Evolutionary conservation across 2,888 invertebrate species (phyloP), one percentile per base, ranked within the genome.

Genomic region (Drosophila pegasa): DNA sequence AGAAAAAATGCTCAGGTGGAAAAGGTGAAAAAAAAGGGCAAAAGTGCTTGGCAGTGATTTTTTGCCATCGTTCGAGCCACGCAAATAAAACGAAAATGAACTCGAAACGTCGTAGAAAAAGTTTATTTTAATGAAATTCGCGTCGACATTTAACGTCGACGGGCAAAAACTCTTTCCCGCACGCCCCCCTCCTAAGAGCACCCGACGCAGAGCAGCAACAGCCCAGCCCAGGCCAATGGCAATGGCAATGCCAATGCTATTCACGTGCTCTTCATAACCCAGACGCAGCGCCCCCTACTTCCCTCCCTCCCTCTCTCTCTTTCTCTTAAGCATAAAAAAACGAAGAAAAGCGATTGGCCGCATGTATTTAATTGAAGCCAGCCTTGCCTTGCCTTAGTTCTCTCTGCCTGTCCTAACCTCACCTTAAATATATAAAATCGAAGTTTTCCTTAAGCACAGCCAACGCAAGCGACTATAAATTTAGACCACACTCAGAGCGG

Each of bases 111-210:
- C 82, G 81, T 78, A 71, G 87, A 84, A 84, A 87, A 84, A 88
- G 87, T 84, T 88, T 88, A 80, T 84, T 84, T 84, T 84, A 84
- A 84, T 84, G 83, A 84, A 84, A 84, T 87, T 84, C 85, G 84
- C 83, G 88, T 81, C 83, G 88, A 84, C 87, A 84, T 84, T 84
- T 88, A 81, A 87, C 65, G 87, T 75, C 70, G 54, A 31, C 75
- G 63, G 41, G 59, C 58, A 35, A 50, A 47, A 48, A 20, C 45
- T 64, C 45, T 62, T 43, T 48, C 48, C 3, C 47, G 18, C 47
- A 20, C 31, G 1, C 14, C 9, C 33, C 0, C 22, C 2, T 16
- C 3, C 6, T 2, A 3, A 14, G 18, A 8, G 18, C 29, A 29
- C 37, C 16, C 1, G 5, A 29, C 35, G 8, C 35, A 25, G 16